A percentile compares a stretch with the other conserved stretches of the same genome.
These are phyloP conservation scores for Endotricha flammealis DNA, from an alignment of 2,888 invertebrate species.

Conservation along the genomic window DNA sequence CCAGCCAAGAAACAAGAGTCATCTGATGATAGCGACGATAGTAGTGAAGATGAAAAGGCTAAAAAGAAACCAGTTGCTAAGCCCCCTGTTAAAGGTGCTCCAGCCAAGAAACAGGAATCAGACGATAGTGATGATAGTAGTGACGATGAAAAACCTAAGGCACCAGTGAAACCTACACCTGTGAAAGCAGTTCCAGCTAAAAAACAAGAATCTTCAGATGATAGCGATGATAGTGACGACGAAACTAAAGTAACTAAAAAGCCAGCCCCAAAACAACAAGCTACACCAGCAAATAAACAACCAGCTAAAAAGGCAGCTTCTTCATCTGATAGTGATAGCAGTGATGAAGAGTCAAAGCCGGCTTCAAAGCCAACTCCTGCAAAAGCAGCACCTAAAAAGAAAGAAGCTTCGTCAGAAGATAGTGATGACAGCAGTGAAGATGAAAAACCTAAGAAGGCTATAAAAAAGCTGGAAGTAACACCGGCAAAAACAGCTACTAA, in stretches of 20 bases:
- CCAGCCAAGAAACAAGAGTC: slow-evolving; percentile 21
- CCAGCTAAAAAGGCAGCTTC: slow-evolving; percentile 43
- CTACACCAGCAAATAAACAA: slow-evolving; percentile 29
- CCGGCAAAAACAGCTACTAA: slow-evolving; percentile 27
- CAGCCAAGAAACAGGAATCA: slow-evolving; percentile 26
- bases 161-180: slow-evolving; percentile 21
- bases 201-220: slow-evolving; percentile 27
- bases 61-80: slow-evolving; percentile 19
- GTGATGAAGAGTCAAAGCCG: slow-evolving; percentile 52
- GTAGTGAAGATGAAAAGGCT: slow-evolving; percentile 44
- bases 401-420: slow-evolving; percentile 34
- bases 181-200: slow-evolving; percentile 19
- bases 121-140: slow-evolving; percentile 44
- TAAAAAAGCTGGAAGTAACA: slow-evolving; percentile 19
- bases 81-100: slow-evolving; percentile 20
- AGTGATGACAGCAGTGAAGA: slow-evolving; percentile 35
- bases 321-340: slow-evolving; percentile 48
- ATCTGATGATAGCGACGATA: slow-evolving; percentile 34
- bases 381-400: slow-evolving; percentile 30
- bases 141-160: slow-evolving; percentile 34
- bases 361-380: slow-evolving; percentile 22
- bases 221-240: slow-evolving; percentile 39
- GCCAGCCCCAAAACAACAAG: slow-evolving; percentile 19
- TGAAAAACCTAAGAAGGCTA: slow-evolving; percentile 30
- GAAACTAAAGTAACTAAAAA: slow-evolving; percentile 22